Base-by-base conservation (phyloP, 2,113 vertebrate genomes). In the Nicator chloris region DNA sequence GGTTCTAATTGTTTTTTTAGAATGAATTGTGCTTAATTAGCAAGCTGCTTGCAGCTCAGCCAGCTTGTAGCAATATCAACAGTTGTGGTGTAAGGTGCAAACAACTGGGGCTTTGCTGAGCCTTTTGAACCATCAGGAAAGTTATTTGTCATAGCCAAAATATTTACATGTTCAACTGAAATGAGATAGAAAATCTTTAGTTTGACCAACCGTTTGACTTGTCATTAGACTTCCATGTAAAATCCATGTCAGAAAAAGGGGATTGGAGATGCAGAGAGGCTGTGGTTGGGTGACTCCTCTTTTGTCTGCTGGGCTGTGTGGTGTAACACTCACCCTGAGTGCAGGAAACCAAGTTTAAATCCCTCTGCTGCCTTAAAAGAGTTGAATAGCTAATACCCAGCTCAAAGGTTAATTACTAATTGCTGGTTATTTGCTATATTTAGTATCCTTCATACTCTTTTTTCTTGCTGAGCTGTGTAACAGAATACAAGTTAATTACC, bases 401-500 rank as follows among this genome's bases (percentile, higher is more conserved):
- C 80, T 70, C 76, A 96, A 90, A 95, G 94, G 90, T 96, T 96
- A 95, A 94, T 97, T 95, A 50, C 85, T 95, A 83, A 92, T 90
- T 95, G 64, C 90, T 83, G 66, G 35, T 86, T 95, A 77, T 73
- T 92, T 90, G n/a, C 87, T 93, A 40, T 94, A 64, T 88, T 94
- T 95, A 93, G 59, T 83, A 72, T 57, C 66, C 30, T 88, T 75
- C 64, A 9, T 82, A 70, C 39, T 65, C 42, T 49, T 66, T 71
- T 86, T 72, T 37, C 78, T 82, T 42, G 13, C 63, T 70, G 82
- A 86, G 39, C 82, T 77, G 42, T 70, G 39, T 82, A 82, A 66
- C 64, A 49, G 75, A 71, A 31, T 75, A 17, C 71, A 60, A 83
- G 82, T 81, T 93, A 94, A 90, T 93, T 86, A 77, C 68, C 45